Base-by-base conservation (phyloP, 2,888 invertebrate genomes). In the Rotaria macrura region DNA sequence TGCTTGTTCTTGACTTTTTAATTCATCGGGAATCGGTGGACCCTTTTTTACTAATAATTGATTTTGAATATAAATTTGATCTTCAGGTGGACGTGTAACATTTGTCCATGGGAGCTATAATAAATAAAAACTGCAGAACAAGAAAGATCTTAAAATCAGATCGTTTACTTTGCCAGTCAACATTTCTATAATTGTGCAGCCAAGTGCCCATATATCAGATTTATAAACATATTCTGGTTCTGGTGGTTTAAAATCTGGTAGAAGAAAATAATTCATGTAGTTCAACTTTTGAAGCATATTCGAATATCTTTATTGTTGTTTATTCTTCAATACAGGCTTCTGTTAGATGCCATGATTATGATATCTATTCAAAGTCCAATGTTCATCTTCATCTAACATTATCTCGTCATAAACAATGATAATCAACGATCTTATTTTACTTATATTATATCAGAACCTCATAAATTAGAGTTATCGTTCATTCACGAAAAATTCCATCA, bases 51-150 rank as follows among this genome's bases (percentile, higher is more conserved):
- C 40, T n/a, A 79, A 79, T n/a, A 79, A 43, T 79, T 79, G 79
- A 79, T 79, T 79, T 79, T 79, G 79, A 5, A 79, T 79, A 43
- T 79, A 79, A n/a, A 79, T 43, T 79, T 43, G 40, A 79, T 79
- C 79, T 25, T 79, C 79, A 25, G 43, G 79, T 25, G 79, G 79
- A 23, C 79, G 79, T 79, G 43, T 43, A 3, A 79, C 79, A 79
- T 25, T 79, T 43, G 79, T 43, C 79, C 79, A 79, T 79, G 79
- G 79, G 12, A 79, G n/a, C 79, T 79, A 79, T n/a, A 79, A 43
- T 20, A 23, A 79, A 1, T 38, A 23, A 74, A 47, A 9, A 79
- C 25, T 25, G 38, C 2, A 3, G 9, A 17, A 14, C 6, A 38
- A 55, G 14, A 12, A 17, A 49, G 17, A 49, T 12, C 14, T 49